Base-by-base conservation (phyloP, 2,113 vertebrate genomes). In the Saccopteryx bilineata region DNA sequence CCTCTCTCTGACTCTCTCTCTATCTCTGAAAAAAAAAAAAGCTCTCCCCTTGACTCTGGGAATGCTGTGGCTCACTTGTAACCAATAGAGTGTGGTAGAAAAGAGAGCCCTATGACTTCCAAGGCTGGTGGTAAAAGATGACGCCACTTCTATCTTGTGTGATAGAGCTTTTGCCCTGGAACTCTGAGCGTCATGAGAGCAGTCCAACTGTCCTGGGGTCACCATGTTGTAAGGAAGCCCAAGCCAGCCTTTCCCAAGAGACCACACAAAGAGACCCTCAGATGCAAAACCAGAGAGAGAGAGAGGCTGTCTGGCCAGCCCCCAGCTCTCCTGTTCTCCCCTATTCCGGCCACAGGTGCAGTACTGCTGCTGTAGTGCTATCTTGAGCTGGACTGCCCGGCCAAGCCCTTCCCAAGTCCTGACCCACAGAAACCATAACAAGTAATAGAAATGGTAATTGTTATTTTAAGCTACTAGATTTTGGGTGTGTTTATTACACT, bases 181-280 rank as follows among this genome's bases (percentile, higher is more conserved):
- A 9, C 19, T 48, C 52, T 48, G 31, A 71, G 15, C 7, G 1
- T 28, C 48, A 26, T 61, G 54, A 86, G 33, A 65, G 2, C 46
- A 82, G 13, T 23, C 5, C 63, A 66, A 1, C 15, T 58, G 17
- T 81, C 81, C 60, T 24, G 18, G 84, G 14, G 15, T 8, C 0
- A 2, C 72, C 79, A 81, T 91, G 15, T 52, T 89, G 14, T 95
- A 23, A 93, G 48, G 60, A 93, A 86, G 60, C 33, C 14, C 95
- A 88, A 46, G 23, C 84, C 10, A 84, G 33, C 19, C 28, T 81
- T 14, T 13, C 50, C 46, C 5, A 7, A 14, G 15, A 61, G 7
- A 58, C n/a, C 23, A 28, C 50, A 28, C 1, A 7, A 7, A 61
- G 11, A 85, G 4, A 13, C 21, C 15, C 18, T 66, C 50, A 14